Evolutionary conservation across 2,888 invertebrate genomes (phyloP).

Genomic region (Drosophila stalkeri): DNA sequence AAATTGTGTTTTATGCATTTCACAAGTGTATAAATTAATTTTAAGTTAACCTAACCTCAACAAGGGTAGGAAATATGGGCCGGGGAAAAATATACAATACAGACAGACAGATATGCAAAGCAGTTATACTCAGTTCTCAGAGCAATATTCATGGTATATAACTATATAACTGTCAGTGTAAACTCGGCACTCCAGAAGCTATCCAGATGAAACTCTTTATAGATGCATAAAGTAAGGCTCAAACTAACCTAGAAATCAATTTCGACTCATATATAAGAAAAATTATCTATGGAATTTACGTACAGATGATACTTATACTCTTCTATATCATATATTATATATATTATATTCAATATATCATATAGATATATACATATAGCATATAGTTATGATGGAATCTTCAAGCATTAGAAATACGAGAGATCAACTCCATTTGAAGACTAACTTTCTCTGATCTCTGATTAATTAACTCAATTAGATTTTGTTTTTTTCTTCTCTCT

Average conservation of each 20-base stretch:
- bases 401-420: not conserved
- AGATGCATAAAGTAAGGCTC: too few species aligned
- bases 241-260: not conserved
- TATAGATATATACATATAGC: too few species aligned
- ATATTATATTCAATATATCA: too few species aligned
- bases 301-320: too few species aligned
- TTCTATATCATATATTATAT: too few species aligned
- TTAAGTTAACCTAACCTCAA: constrained; percentile 9
- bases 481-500: not conserved
- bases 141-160: not conserved
- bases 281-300: too few species aligned
- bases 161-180: not conserved
- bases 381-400: not conserved
- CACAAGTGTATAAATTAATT: constrained; percentile 3
- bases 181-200: not conserved
- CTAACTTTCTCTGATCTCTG: not conserved
- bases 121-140: not conserved
- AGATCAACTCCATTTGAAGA: not conserved
- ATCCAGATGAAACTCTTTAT: not conserved
- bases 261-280: not conserved
- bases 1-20: not conserved
- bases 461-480: too few species aligned
- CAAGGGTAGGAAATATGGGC: not conserved
- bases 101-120: not conserved
- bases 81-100: not conserved